Evolutionary conservation across 2,888 invertebrate species (phyloP), one percentile per base, ranked within the genome.

Genomic region (Eurois occulta): DNA sequence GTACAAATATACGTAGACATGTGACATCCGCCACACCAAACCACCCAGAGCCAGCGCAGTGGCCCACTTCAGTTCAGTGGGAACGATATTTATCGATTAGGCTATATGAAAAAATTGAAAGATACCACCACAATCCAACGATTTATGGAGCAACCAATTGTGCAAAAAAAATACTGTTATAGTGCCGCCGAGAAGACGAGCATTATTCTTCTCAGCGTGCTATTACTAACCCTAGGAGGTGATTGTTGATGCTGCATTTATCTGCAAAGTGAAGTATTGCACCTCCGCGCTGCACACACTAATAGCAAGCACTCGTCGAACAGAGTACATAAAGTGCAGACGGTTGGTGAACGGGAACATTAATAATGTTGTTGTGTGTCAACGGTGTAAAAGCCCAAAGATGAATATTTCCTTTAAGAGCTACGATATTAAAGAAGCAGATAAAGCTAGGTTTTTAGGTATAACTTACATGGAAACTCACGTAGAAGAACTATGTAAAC

Each of bases 201-300:
- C n/a, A n/a, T n/a, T n/a, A n/a, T n/a, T 48, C 43, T 38, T 2
- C 8, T 28, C 13, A 8, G 18, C 6, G 21, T 38, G 62, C 62
- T 67, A n/a, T 32, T 58, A 65, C 72, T 38, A 48, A n/a, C 46
- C 1, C n/a, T 24, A 8, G 6, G 38, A 46, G 68, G 46, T 55
- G 62, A n/a, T 62, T 18, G 32, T 52, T 24, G 38, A n/a, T 16
- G 52, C 70, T 67, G 58, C 41, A 21, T 41, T 77, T 62, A 67
- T 58, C 72, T 38, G 64, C 35, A 35, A 48, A 16, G 28, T 70
- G 69, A 67, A 24, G 24, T 32, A 58, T 55, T 35, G 48, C 16
- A 24, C 35, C 18, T 28, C 55, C n/a, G 69, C 35, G 21, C 18
- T 43, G 43, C 21, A 64, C 28, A 38, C n/a, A 64, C 24, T 24